A percentile compares a stretch with the other conserved stretches of the same genome.
These are phyloP conservation scores for Flexamia atlantica DNA, from an alignment of 2,888 invertebrate species.

Conservation along the genomic window DNA sequence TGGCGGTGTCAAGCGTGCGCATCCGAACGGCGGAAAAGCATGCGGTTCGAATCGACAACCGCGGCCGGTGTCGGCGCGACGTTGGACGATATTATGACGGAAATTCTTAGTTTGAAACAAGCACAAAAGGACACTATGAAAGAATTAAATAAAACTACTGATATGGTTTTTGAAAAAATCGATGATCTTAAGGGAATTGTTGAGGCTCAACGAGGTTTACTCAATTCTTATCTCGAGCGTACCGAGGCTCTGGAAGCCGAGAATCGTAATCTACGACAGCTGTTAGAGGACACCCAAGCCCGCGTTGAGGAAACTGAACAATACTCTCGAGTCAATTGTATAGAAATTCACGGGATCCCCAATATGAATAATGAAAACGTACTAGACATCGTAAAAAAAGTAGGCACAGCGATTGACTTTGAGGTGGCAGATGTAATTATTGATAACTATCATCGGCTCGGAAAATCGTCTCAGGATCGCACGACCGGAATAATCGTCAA, in stretches of 20 bases:
- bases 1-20: conserved; percentile 2
- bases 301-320: conserved; percentile 35
- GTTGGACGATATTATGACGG: conserved; percentile 11
- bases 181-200: not conserved
- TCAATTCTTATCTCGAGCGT: not conserved
- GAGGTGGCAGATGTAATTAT: conserved; percentile 24
- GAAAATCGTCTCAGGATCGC: conserved; percentile 17
- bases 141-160: conserved; percentile 6
- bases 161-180: not conserved
- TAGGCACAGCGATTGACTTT: conserved; percentile 28
- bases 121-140: conserved; percentile 15
- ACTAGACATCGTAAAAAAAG: conserved; percentile 15
- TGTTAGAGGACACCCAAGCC: not conserved
- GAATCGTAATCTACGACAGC: not conserved
- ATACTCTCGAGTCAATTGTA: conserved; percentile 20
- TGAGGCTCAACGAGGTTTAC: not conserved
- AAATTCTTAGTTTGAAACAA: not conserved
- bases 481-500: conserved; percentile 48
- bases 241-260: conserved; percentile 14
- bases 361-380: not conserved
- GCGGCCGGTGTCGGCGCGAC: conserved; percentile 1
- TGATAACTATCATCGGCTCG: conserved; percentile 46
- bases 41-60: not conserved
- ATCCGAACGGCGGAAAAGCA: conserved; percentile 11
- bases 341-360: conserved; percentile 46